phyloP scores from a whole-genome alignment of 1,140 invertebrate genomes.

The Drosophila pruinosa region DNA sequence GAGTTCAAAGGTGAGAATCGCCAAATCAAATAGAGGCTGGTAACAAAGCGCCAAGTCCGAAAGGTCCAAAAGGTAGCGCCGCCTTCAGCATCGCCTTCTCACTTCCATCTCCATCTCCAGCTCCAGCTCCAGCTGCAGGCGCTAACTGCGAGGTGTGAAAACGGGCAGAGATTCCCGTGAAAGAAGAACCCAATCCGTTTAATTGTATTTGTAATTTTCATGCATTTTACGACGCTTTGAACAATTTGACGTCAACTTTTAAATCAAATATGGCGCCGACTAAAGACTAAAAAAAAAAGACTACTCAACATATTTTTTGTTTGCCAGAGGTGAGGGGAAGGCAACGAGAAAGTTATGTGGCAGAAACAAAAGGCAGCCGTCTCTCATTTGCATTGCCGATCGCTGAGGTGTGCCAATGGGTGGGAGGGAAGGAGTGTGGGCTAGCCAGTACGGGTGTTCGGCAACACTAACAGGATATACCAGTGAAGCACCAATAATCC shows the following conservation, averaged over 20 bases:
- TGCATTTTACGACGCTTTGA: conserved; percentile 54
- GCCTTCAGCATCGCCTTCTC: conserved; percentile 3
- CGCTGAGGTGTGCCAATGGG: conserved; percentile 12
- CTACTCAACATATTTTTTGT: conserved; percentile 63
- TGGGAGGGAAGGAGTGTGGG: background rate
- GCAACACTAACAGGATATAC: conserved; percentile 78
- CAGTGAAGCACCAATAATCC: conserved; percentile 82
- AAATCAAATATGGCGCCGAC: conserved; percentile 74
- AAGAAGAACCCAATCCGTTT: conserved; percentile 42
- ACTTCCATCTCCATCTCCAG: background rate
- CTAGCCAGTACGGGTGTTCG: conserved; percentile 18
- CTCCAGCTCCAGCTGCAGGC: conserved; percentile 7
- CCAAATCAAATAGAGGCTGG: conserved; percentile 57
- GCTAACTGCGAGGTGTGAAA: conserved; percentile 73
- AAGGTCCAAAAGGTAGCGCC: conserved; percentile 60
- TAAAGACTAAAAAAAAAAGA: conserved; percentile 20
- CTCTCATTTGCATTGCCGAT: conserved; percentile 64
- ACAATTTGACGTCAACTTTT: conserved; percentile 73
- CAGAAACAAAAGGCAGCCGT: conserved; percentile 71
- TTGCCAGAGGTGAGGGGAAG: background rate
- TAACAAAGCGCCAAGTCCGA: conserved; percentile 67
- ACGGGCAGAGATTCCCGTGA: conserved; percentile 36
- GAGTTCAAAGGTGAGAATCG: conserved; percentile 69
- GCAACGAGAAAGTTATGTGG: background rate
- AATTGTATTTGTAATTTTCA: conserved; percentile 75